Conservation (phyloP, 2,888 invertebrate genomes). For the Girardia tigrina region DNA sequence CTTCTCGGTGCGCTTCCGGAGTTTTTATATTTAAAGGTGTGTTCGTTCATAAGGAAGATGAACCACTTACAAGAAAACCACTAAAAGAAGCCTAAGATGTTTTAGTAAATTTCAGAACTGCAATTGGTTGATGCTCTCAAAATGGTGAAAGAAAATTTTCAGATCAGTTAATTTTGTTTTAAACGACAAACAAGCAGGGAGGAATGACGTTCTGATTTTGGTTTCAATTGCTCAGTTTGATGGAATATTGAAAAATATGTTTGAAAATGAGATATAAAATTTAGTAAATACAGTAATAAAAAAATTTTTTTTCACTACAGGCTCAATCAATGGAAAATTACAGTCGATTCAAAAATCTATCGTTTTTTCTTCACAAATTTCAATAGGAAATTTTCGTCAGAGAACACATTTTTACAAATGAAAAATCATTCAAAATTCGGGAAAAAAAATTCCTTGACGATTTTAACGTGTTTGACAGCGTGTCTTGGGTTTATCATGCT, state of each 20-base stretch:
- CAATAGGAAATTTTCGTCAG: not conserved
- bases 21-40: not conserved
- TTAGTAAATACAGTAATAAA: not conserved
- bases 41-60: not conserved
- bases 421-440: not conserved
- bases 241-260: not conserved
- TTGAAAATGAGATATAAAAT: not conserved
- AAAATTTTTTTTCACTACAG: too few relatives aligned
- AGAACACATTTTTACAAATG: not conserved
- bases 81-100: not conserved
- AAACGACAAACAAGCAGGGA: not conserved
- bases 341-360: not conserved
- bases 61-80: not conserved
- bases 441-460: constrained; percentile 45
- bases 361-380: not conserved
- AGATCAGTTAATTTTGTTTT: not conserved
- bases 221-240: not conserved
- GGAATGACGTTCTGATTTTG: not conserved
- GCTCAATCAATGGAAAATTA: not conserved
- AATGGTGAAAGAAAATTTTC: not conserved
- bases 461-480: constrained; percentile 48
- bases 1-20: not conserved
- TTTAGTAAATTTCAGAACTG: not conserved
- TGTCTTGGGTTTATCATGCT: constrained; percentile 48
- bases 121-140: not conserved